phyloP scores from a whole-genome alignment of 2,888 invertebrate species.

The Horisme vitalbata region DNA sequence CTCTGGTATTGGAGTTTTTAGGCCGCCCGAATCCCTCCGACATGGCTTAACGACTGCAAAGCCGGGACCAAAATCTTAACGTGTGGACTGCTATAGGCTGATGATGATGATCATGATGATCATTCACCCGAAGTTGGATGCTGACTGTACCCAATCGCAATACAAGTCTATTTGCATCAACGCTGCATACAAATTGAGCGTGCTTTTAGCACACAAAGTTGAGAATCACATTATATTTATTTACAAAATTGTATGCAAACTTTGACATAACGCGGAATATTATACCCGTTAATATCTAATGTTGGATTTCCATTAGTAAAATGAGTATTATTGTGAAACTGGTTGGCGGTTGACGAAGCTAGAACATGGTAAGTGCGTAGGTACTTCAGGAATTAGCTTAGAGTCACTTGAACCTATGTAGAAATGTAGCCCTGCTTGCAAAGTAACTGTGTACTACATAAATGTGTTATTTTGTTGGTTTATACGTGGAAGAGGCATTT shows the following conservation, averaged over 20 bases:
- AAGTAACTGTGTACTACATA: no score
- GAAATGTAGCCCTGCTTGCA: no score
- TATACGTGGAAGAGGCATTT: no score
- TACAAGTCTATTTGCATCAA: constrained; percentile 58
- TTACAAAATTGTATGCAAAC: constrained; percentile 37
- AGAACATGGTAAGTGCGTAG: not conserved
- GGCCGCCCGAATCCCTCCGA: no score
- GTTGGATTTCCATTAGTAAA: constrained; percentile 35
- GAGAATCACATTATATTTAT: constrained; percentile 44
- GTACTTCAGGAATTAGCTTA: not conserved
- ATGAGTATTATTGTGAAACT: constrained; percentile 30
- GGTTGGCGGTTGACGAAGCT: constrained; percentile 4
- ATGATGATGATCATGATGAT: no score
- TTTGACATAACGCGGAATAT: constrained; percentile 37
- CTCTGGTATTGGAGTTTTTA: no score
- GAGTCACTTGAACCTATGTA: not conserved
- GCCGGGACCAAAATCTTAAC: no score
- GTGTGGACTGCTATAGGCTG: no score
- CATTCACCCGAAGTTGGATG: constrained; percentile 56
- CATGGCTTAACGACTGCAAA: no score
- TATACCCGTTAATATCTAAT: constrained; percentile 27
- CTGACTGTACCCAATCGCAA: constrained; percentile 49
- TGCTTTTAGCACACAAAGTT: constrained; percentile 44
- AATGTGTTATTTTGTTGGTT: no score
- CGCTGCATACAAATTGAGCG: constrained; percentile 65